Evolutionary conservation across 2,888 invertebrate species (phyloP).

Genomic region (Eretmocerus hayati): DNA sequence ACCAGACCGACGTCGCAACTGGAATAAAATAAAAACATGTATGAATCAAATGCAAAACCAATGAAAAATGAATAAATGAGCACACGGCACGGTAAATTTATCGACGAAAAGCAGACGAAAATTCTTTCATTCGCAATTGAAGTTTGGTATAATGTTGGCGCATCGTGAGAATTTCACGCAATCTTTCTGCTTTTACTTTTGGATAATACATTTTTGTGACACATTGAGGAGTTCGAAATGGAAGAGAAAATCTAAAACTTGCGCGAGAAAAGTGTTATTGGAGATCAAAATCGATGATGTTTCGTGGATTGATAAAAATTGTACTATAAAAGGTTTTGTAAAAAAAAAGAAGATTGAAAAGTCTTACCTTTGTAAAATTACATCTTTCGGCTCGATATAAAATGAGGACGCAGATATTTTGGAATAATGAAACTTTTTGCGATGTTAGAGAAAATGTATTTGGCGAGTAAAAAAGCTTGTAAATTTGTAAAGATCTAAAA

Average conservation of each 20-base stretch:
- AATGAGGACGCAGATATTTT: conserved; percentile 19
- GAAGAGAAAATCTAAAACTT: conserved; percentile 3
- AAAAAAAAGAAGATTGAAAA: conserved; percentile 11
- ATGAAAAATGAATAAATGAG: conserved; percentile 2
- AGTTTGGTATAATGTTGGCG: conserved; percentile 20
- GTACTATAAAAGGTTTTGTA: conserved; percentile 18
- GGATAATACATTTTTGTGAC: conserved; percentile 16
- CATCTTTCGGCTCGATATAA: conserved; percentile 11
- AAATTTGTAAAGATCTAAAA: conserved; percentile 19
- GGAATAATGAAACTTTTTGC: conserved; percentile 20
- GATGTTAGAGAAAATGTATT: conserved; percentile 6
- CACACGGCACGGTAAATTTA: conserved; percentile 10
- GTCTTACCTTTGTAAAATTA: conserved; percentile 20
- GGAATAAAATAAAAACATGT: conserved; percentile 1
- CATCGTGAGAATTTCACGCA: conserved; percentile 17
- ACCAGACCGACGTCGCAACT: conserved; percentile 20
- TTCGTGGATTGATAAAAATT: conserved; percentile 6
- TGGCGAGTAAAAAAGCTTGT: conserved; percentile 6
- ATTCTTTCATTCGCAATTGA: conserved; percentile 20
- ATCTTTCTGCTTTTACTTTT: conserved; percentile 22
- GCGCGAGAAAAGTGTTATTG: conserved; percentile 22
- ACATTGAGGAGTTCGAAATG: conserved; percentile 10
- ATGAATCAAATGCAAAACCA: background rate
- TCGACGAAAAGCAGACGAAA: conserved; percentile 18
- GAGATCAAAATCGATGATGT: background rate